These are phyloP conservation scores for Drosophila mimica DNA, from an alignment of 2,888 invertebrate species.

Conservation along the genomic window DNA sequence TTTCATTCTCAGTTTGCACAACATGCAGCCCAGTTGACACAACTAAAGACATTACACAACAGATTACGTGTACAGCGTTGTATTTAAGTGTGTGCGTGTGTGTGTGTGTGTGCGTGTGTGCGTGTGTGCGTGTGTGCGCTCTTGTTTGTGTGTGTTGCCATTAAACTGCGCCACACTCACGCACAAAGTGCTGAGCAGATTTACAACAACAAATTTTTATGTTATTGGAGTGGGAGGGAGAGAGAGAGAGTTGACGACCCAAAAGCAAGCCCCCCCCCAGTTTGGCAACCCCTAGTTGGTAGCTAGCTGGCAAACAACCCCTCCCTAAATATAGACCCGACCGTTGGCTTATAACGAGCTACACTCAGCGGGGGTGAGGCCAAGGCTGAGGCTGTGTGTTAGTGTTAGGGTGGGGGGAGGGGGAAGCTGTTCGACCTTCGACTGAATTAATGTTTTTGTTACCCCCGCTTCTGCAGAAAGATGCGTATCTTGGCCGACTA, in stretches of 20 bases:
- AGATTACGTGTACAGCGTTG: slow-evolving; percentile 73
- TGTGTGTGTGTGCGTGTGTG: slow-evolving; percentile 13
- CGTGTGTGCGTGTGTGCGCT: slow-evolving; percentile 12
- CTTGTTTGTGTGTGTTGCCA: slow-evolving; percentile 41
- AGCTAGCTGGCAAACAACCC: neutral
- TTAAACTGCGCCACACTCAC: slow-evolving; percentile 66
- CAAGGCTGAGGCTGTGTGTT: neutral
- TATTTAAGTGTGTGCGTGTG: slow-evolving; percentile 33
- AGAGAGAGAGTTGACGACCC: slow-evolving; percentile 45
- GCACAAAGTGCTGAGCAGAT: slow-evolving; percentile 71
- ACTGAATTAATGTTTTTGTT: slow-evolving; percentile 64
- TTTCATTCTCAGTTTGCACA: slow-evolving; percentile 18
- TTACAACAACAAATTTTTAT: slow-evolving; percentile 81
- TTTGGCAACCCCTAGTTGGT: neutral
- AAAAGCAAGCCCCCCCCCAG: slow-evolving; percentile 11
- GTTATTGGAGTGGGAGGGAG: slow-evolving; percentile 50
- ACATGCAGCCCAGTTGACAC: slow-evolving; percentile 74
- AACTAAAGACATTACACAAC: slow-evolving; percentile 84
- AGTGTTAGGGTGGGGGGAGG: neutral
- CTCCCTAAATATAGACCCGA: slow-evolving; percentile 1
- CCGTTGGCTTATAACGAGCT: slow-evolving; percentile 44
- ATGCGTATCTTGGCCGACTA: slow-evolving; percentile 69
- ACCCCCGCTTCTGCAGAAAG: slow-evolving; percentile 27
- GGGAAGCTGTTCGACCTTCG: slow-evolving; percentile 42
- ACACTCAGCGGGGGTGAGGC: slow-evolving; percentile 21